Evolutionary conservation across 92 coral and sea anemone genomes (phyloP), one percentile per base, ranked within the genome.

Genomic region (Epizoanthus stellaris): DNA sequence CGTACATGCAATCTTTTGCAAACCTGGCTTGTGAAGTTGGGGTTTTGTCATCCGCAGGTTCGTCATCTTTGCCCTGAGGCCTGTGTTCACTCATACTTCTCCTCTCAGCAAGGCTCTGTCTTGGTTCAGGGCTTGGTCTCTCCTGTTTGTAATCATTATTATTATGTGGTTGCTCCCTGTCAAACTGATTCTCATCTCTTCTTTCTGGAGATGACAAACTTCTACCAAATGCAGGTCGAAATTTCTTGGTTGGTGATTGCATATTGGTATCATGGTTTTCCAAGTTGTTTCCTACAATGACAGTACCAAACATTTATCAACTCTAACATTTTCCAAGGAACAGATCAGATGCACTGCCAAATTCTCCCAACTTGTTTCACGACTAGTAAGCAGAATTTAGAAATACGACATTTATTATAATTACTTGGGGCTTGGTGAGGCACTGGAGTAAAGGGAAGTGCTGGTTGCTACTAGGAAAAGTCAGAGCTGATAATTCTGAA

Each of bases 171-270:
- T 63, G 71, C 43, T 79, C 83, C 23, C 21, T 45, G 1, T 64
- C 60, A 62, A 23, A 39, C 6, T 62, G 70, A 39, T 70, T 72
- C 9, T 85, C 75, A 20, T 85, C 85, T 58, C 36, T 57, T 17
- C 58, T 76, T 20, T 20, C 52, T 39, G 88, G 75, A 54, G 87
- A 88, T 39, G 89, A 64, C 62, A 65, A 59, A 14, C 80, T 80
- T 66, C 80, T 68, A 30, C 86, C 94, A 88, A 90, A 92, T 57
- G 92, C 70, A 13, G 98, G 92, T 76, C 91, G 76, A 67, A 90
- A 94, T 77, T 85, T 92, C 85, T 91, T 94, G 75, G 85, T 89
- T 49, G 83, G 70, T 39, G 86, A 59, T 16, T 85, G 82, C 63
- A 76, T 69, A 45, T 39, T 62, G 57, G 21, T 40, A 2, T 65